A percentile compares a stretch with the other conserved stretches of the same genome.
phyloP scores from a whole-genome alignment of 2,113 vertebrate species.

The Crotophaga sulcirostris region DNA sequence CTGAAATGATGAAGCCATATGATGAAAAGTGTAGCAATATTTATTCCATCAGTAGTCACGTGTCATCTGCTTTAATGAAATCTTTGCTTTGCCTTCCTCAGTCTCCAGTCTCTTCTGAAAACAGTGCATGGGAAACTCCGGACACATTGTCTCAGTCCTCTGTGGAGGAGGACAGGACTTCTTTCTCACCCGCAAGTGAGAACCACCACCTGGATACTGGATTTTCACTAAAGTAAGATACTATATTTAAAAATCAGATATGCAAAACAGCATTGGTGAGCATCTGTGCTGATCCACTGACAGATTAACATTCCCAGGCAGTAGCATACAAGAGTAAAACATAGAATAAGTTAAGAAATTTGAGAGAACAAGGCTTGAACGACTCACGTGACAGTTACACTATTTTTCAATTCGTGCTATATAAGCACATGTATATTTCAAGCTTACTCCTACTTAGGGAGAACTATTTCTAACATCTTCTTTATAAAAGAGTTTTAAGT shows the following conservation, averaged over 20 bases:
- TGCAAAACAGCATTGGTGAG: neutral
- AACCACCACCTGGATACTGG: conserved; percentile 71
- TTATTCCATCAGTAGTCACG: conserved; percentile 87
- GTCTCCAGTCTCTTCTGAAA: conserved; percentile 46
- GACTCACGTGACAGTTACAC: neutral
- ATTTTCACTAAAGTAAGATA: conserved; percentile 90
- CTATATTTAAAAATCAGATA: neutral
- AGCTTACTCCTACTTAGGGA: neutral
- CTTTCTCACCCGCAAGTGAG: neutral
- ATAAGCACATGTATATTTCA: neutral
- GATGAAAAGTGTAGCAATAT: conserved; percentile 80
- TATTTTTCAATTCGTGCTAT: neutral
- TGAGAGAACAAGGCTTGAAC: neutral
- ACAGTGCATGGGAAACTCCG: conserved; percentile 24
- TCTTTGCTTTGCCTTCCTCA: conserved; percentile 81
- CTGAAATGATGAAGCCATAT: conserved; percentile 55
- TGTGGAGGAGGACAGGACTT: conserved; percentile 18
- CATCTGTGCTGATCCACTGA: neutral
- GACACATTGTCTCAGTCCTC: conserved; percentile 8
- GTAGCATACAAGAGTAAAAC: neutral
- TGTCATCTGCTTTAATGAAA: conserved; percentile 90
- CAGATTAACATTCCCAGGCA: neutral
- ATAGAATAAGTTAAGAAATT: neutral
- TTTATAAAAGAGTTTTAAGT: neutral
- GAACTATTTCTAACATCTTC: neutral